A percentile compares a stretch with the other conserved stretches of the same genome.
Conservation (phyloP, 1,140 invertebrate species). For the Leptinotarsa texana region DNA sequence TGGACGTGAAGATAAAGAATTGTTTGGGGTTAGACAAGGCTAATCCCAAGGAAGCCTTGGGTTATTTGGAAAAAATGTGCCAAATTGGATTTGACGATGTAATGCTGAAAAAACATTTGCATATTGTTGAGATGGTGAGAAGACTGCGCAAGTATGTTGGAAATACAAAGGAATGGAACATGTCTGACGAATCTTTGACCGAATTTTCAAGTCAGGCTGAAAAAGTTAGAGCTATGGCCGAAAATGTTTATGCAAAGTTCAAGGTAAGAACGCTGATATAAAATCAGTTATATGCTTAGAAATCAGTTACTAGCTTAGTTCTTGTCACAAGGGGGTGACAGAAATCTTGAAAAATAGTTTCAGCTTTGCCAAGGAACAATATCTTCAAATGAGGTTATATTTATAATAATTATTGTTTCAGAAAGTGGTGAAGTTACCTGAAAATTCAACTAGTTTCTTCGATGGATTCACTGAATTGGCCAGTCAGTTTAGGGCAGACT, state of each 20-base stretch:
- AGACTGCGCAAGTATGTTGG: constrained; percentile 72
- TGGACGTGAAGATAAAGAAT: constrained; percentile 47
- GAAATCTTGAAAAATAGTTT: too few species aligned
- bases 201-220: constrained; percentile 69
- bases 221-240: constrained; percentile 67
- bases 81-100: constrained; percentile 71
- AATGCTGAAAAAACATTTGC: constrained; percentile 85
- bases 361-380: neutral
- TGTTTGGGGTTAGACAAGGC: constrained; percentile 48
- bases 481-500: constrained; percentile 61
- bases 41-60: constrained; percentile 53
- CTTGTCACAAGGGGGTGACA: too few species aligned
- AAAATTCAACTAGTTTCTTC: constrained; percentile 62
- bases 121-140: constrained; percentile 77
- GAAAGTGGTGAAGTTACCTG: constrained; percentile 58
- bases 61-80: constrained; percentile 66
- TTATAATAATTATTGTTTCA: constrained; percentile 40
- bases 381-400: neutral
- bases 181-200: constrained; percentile 64
- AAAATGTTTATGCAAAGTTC: constrained; percentile 41
- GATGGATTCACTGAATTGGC: constrained; percentile 63
- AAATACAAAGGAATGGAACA: constrained; percentile 72
- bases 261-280: constrained; percentile 26
- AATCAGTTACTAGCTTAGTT: too few species aligned
- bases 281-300: constrained; percentile 9